Percentiles rank a stretch among this genome's conserved stretches.
Evolutionary conservation across 2,888 invertebrate species (phyloP).

Genomic region (Norana najaformis): DNA sequence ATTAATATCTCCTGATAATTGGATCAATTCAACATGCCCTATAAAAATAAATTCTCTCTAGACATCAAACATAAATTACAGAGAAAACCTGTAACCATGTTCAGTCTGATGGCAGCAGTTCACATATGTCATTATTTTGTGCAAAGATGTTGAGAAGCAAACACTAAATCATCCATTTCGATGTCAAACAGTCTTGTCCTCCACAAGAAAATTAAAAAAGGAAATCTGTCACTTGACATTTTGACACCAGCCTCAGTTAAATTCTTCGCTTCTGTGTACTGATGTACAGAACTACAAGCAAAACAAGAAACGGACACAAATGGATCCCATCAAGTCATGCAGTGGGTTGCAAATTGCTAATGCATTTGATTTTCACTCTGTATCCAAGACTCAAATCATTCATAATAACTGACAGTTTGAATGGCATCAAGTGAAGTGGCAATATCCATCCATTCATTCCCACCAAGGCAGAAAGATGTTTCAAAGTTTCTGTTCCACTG

Average conservation of each 20-base stretch:
- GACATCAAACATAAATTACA: not conserved
- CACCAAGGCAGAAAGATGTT: no score
- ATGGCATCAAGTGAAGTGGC: no score
- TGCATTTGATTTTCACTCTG: no score
- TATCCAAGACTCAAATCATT: not conserved
- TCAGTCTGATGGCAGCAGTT: not conserved
- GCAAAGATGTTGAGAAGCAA: not conserved
- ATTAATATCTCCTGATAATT: not conserved
- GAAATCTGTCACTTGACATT: not conserved
- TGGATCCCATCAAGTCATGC: no score
- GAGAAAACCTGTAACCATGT: not conserved
- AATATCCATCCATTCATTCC: no score
- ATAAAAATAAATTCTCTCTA: not conserved
- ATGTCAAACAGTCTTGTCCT: not conserved
- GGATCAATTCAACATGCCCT: not conserved
- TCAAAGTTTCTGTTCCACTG: no score
- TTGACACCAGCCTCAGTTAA: slow-evolving; percentile 26
- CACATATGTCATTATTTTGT: not conserved
- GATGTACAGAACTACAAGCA: slow-evolving; percentile 66
- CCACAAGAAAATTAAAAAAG: not conserved
- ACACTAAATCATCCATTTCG: not conserved
- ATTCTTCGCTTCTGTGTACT: slow-evolving; percentile 81
- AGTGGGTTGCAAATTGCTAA: no score
- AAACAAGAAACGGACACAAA: not conserved
- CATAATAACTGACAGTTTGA: not conserved